Evolutionary conservation across 2,113 vertebrate species (phyloP).

Genomic region (Clarias macrocephalus): DNA sequence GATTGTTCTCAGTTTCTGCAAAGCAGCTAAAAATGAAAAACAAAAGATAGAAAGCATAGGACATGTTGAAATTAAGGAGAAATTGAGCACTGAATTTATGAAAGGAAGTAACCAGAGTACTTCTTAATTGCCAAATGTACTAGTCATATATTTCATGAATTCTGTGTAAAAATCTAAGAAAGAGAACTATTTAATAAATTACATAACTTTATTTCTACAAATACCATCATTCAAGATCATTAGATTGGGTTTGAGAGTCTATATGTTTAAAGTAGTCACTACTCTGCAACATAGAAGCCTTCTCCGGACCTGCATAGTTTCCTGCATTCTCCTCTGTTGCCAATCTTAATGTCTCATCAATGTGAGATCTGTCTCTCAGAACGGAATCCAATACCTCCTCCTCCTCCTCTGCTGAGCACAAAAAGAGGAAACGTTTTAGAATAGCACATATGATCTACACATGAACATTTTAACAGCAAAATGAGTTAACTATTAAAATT

Average conservation of each 20-base stretch:
- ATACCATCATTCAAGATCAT: not conserved
- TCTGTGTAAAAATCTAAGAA: not conserved
- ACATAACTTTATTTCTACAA: not conserved
- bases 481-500: too few relatives aligned
- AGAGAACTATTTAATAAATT: not conserved
- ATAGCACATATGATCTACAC: not conserved
- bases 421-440: not conserved
- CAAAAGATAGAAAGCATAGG: not conserved
- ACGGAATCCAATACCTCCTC: slow-evolving; percentile 72
- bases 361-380: slow-evolving; percentile 88
- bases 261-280: not conserved
- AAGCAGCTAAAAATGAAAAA: slow-evolving; percentile 68
- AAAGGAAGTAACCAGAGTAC: not conserved
- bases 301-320: slow-evolving; percentile 83
- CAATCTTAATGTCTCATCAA: slow-evolving; percentile 89
- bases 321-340: slow-evolving; percentile 83
- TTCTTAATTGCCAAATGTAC: not conserved
- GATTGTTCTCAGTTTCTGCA: slow-evolving; percentile 90
- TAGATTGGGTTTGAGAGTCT: not conserved
- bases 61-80: not conserved
- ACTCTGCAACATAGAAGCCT: not conserved
- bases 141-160: not conserved
- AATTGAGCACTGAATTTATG: not conserved
- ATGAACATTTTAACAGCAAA: too few relatives aligned
- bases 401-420: slow-evolving; percentile 75